Percentiles rank a stretch among this genome's conserved stretches.
Evolutionary conservation across 30 jellyfish, hydroid and myxozoan species (phyloP).

Genomic region (Chrysaora quinquecirrha): DNA sequence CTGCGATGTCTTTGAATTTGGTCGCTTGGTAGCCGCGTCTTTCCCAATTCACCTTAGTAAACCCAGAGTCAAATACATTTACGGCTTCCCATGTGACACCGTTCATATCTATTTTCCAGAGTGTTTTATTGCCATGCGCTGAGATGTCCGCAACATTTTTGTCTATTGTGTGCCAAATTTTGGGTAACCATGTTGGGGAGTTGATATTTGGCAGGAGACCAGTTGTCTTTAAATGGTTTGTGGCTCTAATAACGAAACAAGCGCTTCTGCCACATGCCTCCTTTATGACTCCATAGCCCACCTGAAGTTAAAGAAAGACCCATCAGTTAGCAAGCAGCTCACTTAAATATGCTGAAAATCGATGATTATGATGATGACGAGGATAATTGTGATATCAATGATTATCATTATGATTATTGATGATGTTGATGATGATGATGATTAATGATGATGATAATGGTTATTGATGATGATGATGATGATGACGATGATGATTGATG

Average conservation of each 20-base stretch:
- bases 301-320: too few relatives aligned
- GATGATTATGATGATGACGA: too few relatives aligned
- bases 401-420: too few relatives aligned
- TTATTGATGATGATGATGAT: too few relatives aligned
- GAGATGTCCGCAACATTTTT: background rate
- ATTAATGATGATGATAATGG: too few relatives aligned
- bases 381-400: too few relatives aligned
- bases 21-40: background rate
- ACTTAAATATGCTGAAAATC: too few relatives aligned
- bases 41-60: conserved; percentile 21
- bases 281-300: too few relatives aligned
- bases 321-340: too few relatives aligned
- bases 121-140: background rate
- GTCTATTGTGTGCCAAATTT: conserved; percentile 9
- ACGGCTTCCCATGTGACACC: conserved; percentile 39
- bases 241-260: background rate
- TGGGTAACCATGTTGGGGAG: background rate
- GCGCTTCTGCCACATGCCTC: background rate
- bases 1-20: conserved; percentile 19
- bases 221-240: background rate
- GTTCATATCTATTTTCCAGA: conserved; percentile 14
- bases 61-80: conserved; percentile 1
- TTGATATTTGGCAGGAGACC: background rate
- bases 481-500: too few relatives aligned
- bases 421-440: too few relatives aligned